Percentiles rank a stretch among this genome's conserved stretches.
Conservation (phyloP, 2,888 invertebrate species). For the Epirrhoe tristata region DNA sequence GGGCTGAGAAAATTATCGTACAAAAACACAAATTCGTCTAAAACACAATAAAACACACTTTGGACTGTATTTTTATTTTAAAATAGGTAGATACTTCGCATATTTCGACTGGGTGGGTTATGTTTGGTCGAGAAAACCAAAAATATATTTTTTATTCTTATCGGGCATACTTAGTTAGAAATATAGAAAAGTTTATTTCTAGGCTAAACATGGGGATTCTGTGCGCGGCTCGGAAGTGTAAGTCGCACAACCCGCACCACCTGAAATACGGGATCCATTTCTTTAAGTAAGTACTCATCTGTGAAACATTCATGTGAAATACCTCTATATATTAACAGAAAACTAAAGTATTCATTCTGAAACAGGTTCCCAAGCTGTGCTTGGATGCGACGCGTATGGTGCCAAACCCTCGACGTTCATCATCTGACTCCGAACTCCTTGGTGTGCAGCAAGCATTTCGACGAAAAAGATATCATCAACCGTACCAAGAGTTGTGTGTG, state of each 20-base stretch:
- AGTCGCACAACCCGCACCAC: slow-evolving; percentile 7
- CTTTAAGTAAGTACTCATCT: slow-evolving; percentile 10
- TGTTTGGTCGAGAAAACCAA: no score
- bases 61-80: no score
- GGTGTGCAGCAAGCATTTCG: slow-evolving; percentile 18
- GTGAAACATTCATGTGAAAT: no score
- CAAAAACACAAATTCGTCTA: no score
- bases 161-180: no score
- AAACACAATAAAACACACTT: no score
- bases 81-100: no score
- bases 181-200: slow-evolving; percentile 6
- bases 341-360: not conserved
- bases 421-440: not conserved
- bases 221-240: slow-evolving; percentile 8
- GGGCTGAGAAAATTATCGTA: no score
- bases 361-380: slow-evolving; percentile 10
- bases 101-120: no score
- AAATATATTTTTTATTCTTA: no score
- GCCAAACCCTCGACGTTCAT: not conserved
- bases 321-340: not conserved
- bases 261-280: slow-evolving; percentile 12
- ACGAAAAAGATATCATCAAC: slow-evolving; percentile 3
- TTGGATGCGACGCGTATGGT: slow-evolving; percentile 7
- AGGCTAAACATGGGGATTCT: slow-evolving; percentile 10
- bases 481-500: not conserved